phyloP scores from a whole-genome alignment of 1,140 invertebrate species.

The Leptopilina clavipes region DNA sequence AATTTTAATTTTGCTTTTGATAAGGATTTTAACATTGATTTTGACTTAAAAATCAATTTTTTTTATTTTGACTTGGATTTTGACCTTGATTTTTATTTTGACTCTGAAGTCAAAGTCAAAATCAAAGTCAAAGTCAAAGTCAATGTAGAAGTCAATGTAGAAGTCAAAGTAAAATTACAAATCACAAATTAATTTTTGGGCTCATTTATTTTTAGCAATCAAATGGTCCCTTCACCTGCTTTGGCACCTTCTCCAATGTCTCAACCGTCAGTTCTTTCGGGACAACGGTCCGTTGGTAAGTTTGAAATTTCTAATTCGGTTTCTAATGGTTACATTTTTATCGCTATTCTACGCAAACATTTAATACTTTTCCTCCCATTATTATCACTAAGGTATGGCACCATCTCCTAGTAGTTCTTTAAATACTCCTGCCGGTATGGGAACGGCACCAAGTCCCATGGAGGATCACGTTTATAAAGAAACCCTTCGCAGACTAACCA shows the following conservation, averaged over 20 bases:
- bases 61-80: no score
- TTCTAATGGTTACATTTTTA: no score
- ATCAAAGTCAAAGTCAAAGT: no score
- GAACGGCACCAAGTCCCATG: slow-evolving; percentile 82
- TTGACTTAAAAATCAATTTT: no score
- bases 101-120: no score
- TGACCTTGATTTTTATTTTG: no score
- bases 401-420: slow-evolving; percentile 87
- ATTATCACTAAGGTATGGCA: slow-evolving; percentile 77
- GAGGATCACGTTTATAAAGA: slow-evolving; percentile 94
- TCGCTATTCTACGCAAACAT: no score
- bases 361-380: not conserved
- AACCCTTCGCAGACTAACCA: slow-evolving; percentile 92
- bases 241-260: slow-evolving; percentile 82
- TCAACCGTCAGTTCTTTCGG: slow-evolving; percentile 76
- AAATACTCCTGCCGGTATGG: slow-evolving; percentile 85
- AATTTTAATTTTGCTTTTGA: no score
- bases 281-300: slow-evolving; percentile 70
- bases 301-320: not conserved
- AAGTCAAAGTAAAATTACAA: no score
- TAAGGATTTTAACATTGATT: no score
- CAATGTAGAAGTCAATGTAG: no score
- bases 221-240: slow-evolving; percentile 83
- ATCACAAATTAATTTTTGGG: no score
- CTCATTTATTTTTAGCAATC: slow-evolving; percentile 74